Evolutionary conservation across 2,888 invertebrate genomes (phyloP).

Genomic region (Gymnocheta viridis): DNA sequence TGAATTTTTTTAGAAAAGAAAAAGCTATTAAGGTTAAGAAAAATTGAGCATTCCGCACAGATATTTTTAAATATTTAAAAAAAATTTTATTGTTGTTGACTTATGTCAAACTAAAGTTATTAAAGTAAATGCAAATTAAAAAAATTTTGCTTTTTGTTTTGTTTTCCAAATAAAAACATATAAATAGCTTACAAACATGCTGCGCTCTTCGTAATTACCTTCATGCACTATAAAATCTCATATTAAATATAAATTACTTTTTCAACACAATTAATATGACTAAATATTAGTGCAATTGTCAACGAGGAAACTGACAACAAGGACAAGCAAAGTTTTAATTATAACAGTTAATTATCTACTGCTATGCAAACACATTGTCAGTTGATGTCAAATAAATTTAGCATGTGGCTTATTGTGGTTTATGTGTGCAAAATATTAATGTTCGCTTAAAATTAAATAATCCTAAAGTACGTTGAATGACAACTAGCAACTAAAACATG

Average conservation of each 20-base stretch:
- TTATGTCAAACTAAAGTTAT: neutral
- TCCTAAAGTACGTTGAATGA: neutral
- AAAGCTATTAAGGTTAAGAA: too few relatives aligned
- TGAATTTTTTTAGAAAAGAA: too few relatives aligned
- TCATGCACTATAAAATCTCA: neutral
- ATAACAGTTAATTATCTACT: conserved; percentile 6
- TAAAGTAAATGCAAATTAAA: neutral
- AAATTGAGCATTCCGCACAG: too few relatives aligned
- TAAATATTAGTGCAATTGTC: conserved; percentile 2
- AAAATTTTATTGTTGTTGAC: neutral
- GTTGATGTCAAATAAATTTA: conserved; percentile 8
- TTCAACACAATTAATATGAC: neutral
- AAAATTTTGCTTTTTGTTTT: neutral
- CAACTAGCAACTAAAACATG: conserved; percentile 4
- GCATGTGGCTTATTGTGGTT: neutral
- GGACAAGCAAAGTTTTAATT: conserved; percentile 7
- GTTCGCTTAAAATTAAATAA: neutral
- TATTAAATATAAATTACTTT: conserved; percentile 16
- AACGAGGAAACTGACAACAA: neutral
- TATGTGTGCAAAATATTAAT: neutral
- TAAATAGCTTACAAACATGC: neutral
- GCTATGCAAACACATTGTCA: neutral
- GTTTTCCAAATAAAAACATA: neutral
- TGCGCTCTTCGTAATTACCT: neutral
- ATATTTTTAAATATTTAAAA: too few relatives aligned